Base-by-base conservation (phyloP, 2,797 vertebrate genomes). In the Bovichtus diacanthus region DNA sequence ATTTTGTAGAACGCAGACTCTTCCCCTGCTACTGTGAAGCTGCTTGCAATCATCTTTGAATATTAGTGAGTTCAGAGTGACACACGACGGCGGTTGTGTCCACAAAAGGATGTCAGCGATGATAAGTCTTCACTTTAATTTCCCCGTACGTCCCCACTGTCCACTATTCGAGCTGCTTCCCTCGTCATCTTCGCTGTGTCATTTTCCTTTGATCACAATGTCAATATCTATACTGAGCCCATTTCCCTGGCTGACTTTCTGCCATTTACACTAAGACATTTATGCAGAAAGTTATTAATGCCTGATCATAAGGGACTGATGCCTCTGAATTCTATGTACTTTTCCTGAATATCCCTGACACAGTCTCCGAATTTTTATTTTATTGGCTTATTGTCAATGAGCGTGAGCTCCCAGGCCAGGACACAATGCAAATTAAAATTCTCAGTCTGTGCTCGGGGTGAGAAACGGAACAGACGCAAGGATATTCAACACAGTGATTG, bases 371-470 rank as follows among this genome's bases (percentile, higher is more conserved):
- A 75, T 80, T 86, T 55, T 70, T 79, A 82, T 88, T 81, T 74
- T 60, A 74, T 85, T 81, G 73, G 60, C 72, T 86, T 83, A 83
- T 85, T 87, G 77, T 89, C 83, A 62, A 76, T 70, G 74, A 87
- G 80, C 50, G 8, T 19, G 39, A 67, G 81, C 36, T 69, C 67
- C 70, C 27, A 15, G 79, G 72, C 79, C 73, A 25, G 73, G 74
- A 85, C 81, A 81, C 83, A 78, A 78, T 59, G 64, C 82, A 89
- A 89, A 93, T 93, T 85, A 88, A 86, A 91, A 87, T 81, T 71
- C 69, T 70, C 69, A 39, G 67, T 72, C 77, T 85, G 69, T 55
- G 77, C 82, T 80, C 71, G 11, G 83, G 76, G 77, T 85, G 78
- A 84, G 77, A 91, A 92, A 91, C 61, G 9, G 78, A 88, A 86